Percentiles rank a stretch among this genome's conserved stretches.
Conservation (phyloP, 2,113 vertebrate species). For the Jaculus jaculus region DNA sequence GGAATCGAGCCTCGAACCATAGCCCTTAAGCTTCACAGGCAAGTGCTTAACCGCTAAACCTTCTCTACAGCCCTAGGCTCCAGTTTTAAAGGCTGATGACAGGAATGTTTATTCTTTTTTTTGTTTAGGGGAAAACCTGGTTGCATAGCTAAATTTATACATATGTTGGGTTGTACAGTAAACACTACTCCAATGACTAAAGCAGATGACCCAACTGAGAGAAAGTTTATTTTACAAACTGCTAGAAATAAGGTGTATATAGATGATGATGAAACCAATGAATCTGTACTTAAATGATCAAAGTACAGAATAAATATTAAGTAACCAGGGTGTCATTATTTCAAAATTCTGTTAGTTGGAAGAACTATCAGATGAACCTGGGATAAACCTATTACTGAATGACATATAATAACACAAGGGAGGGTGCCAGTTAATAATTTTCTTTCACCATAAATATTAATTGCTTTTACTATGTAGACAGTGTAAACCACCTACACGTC, state of each 20-base stretch:
- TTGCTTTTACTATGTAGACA: not conserved
- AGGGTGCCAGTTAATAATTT: not conserved
- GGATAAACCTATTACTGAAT: not conserved
- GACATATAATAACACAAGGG: not conserved
- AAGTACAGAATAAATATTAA: not conserved
- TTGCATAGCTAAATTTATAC: not conserved
- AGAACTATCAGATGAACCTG: not conserved
- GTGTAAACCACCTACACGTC: not conserved
- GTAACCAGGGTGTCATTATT: not conserved
- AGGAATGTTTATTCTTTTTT: not conserved
- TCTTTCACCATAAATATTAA: not conserved
- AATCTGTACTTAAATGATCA: not conserved
- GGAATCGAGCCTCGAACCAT: no score
- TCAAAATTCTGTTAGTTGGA: slow-evolving; percentile 16
- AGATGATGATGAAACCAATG: not conserved
- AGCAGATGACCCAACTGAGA: not conserved
- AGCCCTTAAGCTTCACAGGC: no score
- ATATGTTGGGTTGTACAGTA: not conserved
- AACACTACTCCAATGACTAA: not conserved
- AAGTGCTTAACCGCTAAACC: no score
- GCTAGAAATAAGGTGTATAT: not conserved
- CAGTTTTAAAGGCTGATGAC: not conserved
- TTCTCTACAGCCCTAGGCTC: not conserved
- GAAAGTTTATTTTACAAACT: not conserved
- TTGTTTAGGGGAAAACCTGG: not conserved